Base-by-base conservation (phyloP, 2,888 invertebrate species). In the Nipponacmea schrenckii region DNA sequence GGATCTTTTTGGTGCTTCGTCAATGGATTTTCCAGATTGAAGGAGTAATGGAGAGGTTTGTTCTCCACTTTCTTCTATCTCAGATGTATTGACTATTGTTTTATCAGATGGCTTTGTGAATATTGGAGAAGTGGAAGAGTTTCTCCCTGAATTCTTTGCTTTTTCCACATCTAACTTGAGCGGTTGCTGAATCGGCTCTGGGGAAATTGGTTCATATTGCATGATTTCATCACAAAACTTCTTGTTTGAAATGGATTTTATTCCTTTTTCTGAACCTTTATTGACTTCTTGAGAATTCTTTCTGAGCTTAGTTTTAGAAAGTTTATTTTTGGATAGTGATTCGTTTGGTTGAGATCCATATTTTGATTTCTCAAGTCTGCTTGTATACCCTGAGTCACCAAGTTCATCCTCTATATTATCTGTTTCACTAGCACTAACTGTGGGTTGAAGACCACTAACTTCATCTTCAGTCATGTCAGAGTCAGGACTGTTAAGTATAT, bases 401-500 rank as follows among this genome's bases (percentile, higher is more conserved):
- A 20, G 44, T 20, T 67, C 67, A 67, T 50, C 27, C 0, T 46
- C 17, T 67, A 24, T 27, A 24, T n/a, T 27, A 24, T 45, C 46
- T 26, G 24, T 48, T 10, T 15, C 48, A 67, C 48, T 56, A 12
- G 24, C 56, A 56, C 24, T 56, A 45, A 67, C 14, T 24, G 26
- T 46, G 12, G 24, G 50, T 26, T 15, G 46, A 31, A 62, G 31
- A 17, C 27, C 39, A 27, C 50, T n/a, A n/a, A 39, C 39, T 20
- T 26, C 50, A 26, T 48, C 31, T n/a, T 56, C 56, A 26, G 39
- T 63, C 24, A 44, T 63, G 10, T 56, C 63, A 15, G 63, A 63
- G 5, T 12, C 56, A 26, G 69, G 63, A 46, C 63, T 63, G 7
- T 63, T 39, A 1, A 69, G 27, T 24, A 56, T 56, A 56, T 56